A percentile compares a stretch with the other conserved stretches of the same genome.
Conservation (phyloP, 2,797 vertebrate genomes). For the Gobionotothen gibberifrons region DNA sequence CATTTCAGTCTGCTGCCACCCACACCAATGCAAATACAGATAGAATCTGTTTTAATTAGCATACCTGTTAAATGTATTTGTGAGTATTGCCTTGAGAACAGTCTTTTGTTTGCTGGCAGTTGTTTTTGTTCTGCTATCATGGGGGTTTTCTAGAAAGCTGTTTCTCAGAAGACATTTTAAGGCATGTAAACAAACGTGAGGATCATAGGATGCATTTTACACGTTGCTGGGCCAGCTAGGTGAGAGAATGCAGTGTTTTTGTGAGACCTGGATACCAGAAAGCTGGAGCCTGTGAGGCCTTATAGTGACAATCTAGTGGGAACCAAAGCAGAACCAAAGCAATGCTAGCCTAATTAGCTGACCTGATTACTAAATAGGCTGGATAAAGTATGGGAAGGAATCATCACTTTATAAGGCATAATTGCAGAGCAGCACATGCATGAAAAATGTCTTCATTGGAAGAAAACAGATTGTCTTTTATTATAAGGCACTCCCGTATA, state of each 20-base stretch:
- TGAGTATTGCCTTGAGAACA: conserved; percentile 64
- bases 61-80: conserved; percentile 76
- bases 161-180: conserved; percentile 53
- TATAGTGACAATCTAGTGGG: conserved; percentile 75
- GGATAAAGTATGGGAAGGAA: conserved; percentile 65
- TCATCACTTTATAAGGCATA: conserved; percentile 42
- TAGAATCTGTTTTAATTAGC: conserved; percentile 76
- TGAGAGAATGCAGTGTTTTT: conserved; percentile 25
- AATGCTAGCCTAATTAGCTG: conserved; percentile 82
- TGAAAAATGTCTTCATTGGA: conserved; percentile 5
- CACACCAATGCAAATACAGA: conserved; percentile 74
- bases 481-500: not conserved
- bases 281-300: conserved; percentile 63
- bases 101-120: conserved; percentile 61
- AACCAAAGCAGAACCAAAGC: conserved; percentile 71
- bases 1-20: conserved; percentile 70
- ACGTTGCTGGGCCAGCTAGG: conserved; percentile 17
- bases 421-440: conserved; percentile 43
- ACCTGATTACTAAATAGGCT: conserved; percentile 78
- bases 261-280: conserved; percentile 42
- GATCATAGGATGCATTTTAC: conserved; percentile 32
- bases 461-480: conserved; percentile 8
- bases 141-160: conserved; percentile 42
- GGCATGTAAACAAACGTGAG: conserved; percentile 50
- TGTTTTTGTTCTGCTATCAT: conserved; percentile 57